Percentiles rank a stretch among this genome's conserved stretches.
These are phyloP conservation scores for Rotaria socialis DNA, from an alignment of 2,888 invertebrate genomes.

Conservation along the genomic window DNA sequence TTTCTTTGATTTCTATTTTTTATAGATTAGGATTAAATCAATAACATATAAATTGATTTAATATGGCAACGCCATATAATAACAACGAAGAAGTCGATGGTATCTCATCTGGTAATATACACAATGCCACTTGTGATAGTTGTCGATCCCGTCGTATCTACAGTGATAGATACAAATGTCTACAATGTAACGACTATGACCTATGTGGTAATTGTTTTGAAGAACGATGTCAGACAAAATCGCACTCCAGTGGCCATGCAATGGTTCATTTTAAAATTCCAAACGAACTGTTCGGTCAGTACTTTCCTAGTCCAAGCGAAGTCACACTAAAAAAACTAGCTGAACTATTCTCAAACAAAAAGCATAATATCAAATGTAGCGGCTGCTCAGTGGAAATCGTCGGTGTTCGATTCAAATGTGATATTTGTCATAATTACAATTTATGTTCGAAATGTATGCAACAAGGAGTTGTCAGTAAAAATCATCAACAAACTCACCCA, in stretches of 20 bases:
- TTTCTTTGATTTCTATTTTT: no score
- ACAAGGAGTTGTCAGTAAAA: not conserved
- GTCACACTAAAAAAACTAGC: not conserved
- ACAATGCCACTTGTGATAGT: not conserved
- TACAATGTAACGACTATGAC: not conserved
- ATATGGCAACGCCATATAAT: no score
- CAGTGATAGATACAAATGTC: slow-evolving; percentile 34
- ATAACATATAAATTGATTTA: no score
- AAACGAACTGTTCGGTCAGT: not conserved
- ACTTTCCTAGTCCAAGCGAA: not conserved
- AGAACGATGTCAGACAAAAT: not conserved
- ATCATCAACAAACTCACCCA: slow-evolving; percentile 14
- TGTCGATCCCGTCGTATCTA: not conserved
- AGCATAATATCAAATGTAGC: not conserved
- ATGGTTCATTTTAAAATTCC: not conserved
- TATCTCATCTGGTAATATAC: not conserved
- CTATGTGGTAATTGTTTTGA: slow-evolving; percentile 36
- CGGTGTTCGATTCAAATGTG: slow-evolving; percentile 38
- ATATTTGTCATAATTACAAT: slow-evolving; percentile 31
- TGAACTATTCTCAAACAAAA: not conserved
- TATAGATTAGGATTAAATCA: no score
- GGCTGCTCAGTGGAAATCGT: not conserved
- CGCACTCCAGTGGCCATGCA: not conserved
- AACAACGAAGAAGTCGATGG: no score
- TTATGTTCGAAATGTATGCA: not conserved